Evolutionary conservation across 2,888 invertebrate species (phyloP).

Genomic region (Allolobophora icterica): DNA sequence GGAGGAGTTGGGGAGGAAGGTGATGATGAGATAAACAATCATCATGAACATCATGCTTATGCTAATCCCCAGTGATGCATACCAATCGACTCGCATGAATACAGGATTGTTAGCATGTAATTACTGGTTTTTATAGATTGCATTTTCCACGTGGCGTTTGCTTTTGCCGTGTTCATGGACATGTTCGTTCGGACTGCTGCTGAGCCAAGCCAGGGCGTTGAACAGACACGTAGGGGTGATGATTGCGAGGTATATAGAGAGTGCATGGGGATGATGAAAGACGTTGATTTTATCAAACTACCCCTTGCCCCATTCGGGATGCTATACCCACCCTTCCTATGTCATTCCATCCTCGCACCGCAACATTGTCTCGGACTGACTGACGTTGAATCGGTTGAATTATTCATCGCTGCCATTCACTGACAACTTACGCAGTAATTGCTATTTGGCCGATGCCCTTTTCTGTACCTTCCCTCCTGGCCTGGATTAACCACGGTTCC

Average conservation of each 20-base stretch:
- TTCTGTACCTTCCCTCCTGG: too few relatives aligned
- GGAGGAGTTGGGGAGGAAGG: not conserved
- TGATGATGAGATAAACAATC: conserved; percentile 17
- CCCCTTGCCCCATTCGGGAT: not conserved
- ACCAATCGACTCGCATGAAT: not conserved
- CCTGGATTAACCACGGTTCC: too few relatives aligned
- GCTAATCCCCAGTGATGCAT: not conserved
- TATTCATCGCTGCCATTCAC: not conserved
- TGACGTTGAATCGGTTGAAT: conserved; percentile 4
- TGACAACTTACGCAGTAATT: not conserved
- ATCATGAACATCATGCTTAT: not conserved
- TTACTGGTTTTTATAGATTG: not conserved
- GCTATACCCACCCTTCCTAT: not conserved
- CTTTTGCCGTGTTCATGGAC: not conserved
- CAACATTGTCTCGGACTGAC: not conserved
- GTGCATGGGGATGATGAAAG: not conserved
- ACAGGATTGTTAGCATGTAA: not conserved
- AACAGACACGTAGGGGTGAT: not conserved
- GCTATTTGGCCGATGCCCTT: not conserved
- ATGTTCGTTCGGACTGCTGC: not conserved
- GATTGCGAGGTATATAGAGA: not conserved
- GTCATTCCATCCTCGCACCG: not conserved
- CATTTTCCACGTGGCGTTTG: too few relatives aligned
- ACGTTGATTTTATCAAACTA: not conserved
- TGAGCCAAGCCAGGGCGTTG: not conserved